Evolutionary conservation across 2,797 vertebrate genomes (phyloP).

Genomic region (Manis javanica): DNA sequence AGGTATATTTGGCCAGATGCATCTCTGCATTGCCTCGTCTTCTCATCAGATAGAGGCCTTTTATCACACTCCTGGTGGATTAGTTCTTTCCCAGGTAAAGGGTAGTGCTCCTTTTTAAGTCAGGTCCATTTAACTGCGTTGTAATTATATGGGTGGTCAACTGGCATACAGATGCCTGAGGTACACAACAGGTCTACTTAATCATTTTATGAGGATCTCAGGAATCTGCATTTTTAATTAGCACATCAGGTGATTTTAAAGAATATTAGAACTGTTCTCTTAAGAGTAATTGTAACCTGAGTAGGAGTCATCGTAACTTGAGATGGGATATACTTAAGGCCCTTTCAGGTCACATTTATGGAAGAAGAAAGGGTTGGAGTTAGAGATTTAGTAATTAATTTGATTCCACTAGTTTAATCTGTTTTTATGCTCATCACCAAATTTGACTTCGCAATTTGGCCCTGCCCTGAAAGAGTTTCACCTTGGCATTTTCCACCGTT

Average conservation of each 20-base stretch:
- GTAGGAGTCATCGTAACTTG: not conserved
- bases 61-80: not conserved
- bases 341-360: not conserved
- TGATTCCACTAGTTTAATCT: not conserved
- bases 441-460: slow-evolving; percentile 50
- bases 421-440: not conserved
- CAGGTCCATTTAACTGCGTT: not conserved
- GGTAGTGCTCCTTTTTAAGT: not conserved
- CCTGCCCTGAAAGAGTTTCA: not conserved
- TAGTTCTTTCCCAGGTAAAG: not conserved
- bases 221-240: not conserved
- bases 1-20: not conserved
- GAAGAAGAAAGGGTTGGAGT: not conserved
- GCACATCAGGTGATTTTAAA: not conserved
- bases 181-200: not conserved
- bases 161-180: not conserved
- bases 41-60: not conserved
- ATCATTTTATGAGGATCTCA: not conserved
- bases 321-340: not conserved
- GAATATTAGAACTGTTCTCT: not conserved
- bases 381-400: not conserved
- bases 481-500: not conserved
- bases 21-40: not conserved
- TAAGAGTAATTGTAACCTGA: not conserved
- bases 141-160: not conserved